Percentiles rank a stretch among this genome's conserved stretches.
Evolutionary conservation across 2,797 vertebrate species (phyloP).

Genomic region (Botia kubotai): DNA sequence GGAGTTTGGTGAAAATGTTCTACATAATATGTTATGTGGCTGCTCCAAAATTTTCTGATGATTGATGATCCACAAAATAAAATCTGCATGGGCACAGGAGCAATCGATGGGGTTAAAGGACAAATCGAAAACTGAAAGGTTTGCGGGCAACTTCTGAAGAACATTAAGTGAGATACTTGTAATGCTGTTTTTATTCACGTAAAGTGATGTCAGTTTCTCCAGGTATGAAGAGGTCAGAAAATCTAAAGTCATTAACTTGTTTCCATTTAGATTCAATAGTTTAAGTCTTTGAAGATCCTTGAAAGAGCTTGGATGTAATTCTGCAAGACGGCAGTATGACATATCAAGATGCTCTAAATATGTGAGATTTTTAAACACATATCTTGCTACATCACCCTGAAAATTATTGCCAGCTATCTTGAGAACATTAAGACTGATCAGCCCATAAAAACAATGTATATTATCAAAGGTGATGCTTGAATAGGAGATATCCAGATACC

Average conservation of each 20-base stretch:
- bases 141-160: slow-evolving; percentile 55
- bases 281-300: slow-evolving; percentile 26
- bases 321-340: slow-evolving; percentile 67
- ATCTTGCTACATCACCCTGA: background rate
- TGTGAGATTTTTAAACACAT: slow-evolving; percentile 51
- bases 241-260: slow-evolving; percentile 47
- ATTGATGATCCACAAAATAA: slow-evolving; percentile 75
- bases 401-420: slow-evolving; percentile 57
- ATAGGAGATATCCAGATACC: slow-evolving; percentile 53
- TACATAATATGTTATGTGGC: slow-evolving; percentile 68
- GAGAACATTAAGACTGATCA: slow-evolving; percentile 41
- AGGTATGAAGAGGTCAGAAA: slow-evolving; percentile 33
- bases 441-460: slow-evolving; percentile 11
- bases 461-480: slow-evolving; percentile 20
- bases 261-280: slow-evolving; percentile 48
- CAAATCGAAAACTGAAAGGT: slow-evolving; percentile 62
- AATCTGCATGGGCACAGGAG: slow-evolving; percentile 69
- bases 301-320: slow-evolving; percentile 52
- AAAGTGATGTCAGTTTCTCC: slow-evolving; percentile 53
- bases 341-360: slow-evolving; percentile 70
- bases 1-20: slow-evolving; percentile 37
- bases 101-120: slow-evolving; percentile 55
- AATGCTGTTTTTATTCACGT: slow-evolving; percentile 47
- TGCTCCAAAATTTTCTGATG: slow-evolving; percentile 65
- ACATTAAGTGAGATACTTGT: slow-evolving; percentile 23